phyloP scores from a whole-genome alignment of 2,888 invertebrate genomes.

The Lacanobia wlatinum region DNA sequence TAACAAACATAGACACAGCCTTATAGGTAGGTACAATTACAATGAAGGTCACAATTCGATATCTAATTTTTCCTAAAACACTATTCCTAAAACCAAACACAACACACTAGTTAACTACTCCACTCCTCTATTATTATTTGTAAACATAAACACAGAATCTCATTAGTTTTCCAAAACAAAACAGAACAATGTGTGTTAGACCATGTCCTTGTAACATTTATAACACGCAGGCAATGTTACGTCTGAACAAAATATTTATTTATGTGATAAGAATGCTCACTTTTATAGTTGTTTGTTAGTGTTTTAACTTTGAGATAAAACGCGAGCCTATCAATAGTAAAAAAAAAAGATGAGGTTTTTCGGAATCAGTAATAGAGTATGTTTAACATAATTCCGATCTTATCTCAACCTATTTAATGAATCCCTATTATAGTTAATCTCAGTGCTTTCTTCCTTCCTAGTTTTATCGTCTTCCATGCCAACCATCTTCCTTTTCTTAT shows the following conservation, averaged over 20 bases:
- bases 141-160: conserved; percentile 39
- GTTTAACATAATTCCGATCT: neutral
- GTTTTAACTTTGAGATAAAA: neutral
- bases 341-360: neutral
- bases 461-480: neutral
- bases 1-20: too few relatives aligned
- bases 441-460: neutral
- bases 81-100: conserved; percentile 6
- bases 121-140: conserved; percentile 12
- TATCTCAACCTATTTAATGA: too few relatives aligned
- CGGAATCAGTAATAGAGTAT: neutral
- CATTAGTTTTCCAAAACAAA: conserved; percentile 44
- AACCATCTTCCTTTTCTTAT: neutral
- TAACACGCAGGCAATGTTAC: conserved; percentile 11
- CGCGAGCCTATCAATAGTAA: too few relatives aligned
- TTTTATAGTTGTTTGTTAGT: conserved; percentile 11
- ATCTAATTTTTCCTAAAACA: conserved; percentile 3
- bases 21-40: neutral
- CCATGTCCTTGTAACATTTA: conserved; percentile 52
- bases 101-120: conserved; percentile 10
- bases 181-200: conserved; percentile 29
- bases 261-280: conserved; percentile 28
- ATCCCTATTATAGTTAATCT: neutral
- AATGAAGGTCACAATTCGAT: neutral
- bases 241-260: conserved; percentile 28